Base-by-base conservation (phyloP, 2,797 vertebrate genomes). In the Uromys caudimaculatus region DNA sequence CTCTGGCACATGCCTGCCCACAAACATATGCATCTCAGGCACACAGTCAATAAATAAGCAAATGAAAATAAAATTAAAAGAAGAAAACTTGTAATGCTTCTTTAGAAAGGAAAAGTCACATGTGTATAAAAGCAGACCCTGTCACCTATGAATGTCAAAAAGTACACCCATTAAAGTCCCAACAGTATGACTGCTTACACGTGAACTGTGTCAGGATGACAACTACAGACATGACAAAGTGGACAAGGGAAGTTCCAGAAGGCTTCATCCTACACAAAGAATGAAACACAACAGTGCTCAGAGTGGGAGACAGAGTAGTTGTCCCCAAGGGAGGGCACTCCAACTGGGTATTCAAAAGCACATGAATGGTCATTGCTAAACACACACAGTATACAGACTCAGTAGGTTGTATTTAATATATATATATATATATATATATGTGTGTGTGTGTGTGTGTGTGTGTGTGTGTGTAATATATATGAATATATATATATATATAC, bases 51-150 rank as follows among this genome's bases (percentile, higher is more conserved):
- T 47, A 67, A 67, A 67, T 16, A 69, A 50, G 5, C 32, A 67
- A 71, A 27, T 29, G 12, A 16, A 16, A 60, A 71, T 50, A 52
- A 27, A 69, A 86, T 50, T 69, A 27, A 71, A 38, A 38, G 35
- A 69, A 71, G 50, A 87, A 71, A 87, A 29, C 14, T 38, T 88
- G n/a, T 9, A 3, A 73, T 10, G 13, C 38, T 76, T 81, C 81
- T 97, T 91, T 97, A 97, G 19, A 89, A 96, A 95, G 41, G 83
- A 78, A 93, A 89, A 81, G 6, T 56, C 89, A 83, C 16, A 14
- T 5, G 12, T 83, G 88, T 83, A 47, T 92, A 62, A 60, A 76
- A 47, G 95, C 50, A 23, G 41, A 21, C 41, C 2, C 24, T 84
- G 41, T 64, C 16, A 23, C 58, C 60, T 64, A 64, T 1, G 3